Conservation (phyloP, 2,888 invertebrate genomes). For the Blastobasis lacticolella region DNA sequence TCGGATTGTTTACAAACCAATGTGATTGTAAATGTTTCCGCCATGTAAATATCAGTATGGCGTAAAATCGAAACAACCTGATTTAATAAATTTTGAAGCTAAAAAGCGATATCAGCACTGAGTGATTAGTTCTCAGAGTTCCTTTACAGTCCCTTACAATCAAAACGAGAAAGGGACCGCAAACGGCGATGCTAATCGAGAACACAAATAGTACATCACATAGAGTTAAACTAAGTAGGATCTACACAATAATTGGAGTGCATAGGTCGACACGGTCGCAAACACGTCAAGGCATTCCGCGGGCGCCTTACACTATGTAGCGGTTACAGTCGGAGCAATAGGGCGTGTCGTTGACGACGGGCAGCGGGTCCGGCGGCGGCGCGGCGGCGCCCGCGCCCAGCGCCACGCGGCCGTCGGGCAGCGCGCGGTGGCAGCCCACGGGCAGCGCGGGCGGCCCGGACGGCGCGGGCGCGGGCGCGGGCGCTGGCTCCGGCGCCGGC, state of each 20-base stretch:
- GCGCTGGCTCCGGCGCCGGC: conserved; percentile 30
- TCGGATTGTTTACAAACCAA: no score
- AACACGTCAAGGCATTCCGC: conserved; percentile 65
- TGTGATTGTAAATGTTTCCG: no score
- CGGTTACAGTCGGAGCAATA: conserved; percentile 90
- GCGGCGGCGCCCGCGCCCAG: conserved; percentile 49
- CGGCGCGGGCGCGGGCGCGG: conserved; percentile 42
- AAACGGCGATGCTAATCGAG: no score
- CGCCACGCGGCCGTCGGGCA: conserved; percentile 66
- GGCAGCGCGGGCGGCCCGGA: conserved; percentile 68
- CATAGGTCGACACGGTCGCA: conserved; percentile 73
- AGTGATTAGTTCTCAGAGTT: no score
- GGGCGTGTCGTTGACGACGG: conserved; percentile 73
- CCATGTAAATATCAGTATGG: no score
- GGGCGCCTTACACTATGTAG: conserved; percentile 88
- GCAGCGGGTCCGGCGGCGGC: conserved; percentile 40
- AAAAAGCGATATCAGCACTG: no score
- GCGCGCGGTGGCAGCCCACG: conserved; percentile 70
- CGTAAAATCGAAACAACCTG: no score
- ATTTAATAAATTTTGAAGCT: no score
- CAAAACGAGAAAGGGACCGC: no score
- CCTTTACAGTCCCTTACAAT: no score
- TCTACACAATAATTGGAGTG: conserved; percentile 47
- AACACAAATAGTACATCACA: no score
- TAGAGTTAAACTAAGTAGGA: no score